A percentile compares a stretch with the other conserved stretches of the same genome.
Evolutionary conservation across 2,888 invertebrate species (phyloP).

Genomic region (Schizaphis graminum): DNA sequence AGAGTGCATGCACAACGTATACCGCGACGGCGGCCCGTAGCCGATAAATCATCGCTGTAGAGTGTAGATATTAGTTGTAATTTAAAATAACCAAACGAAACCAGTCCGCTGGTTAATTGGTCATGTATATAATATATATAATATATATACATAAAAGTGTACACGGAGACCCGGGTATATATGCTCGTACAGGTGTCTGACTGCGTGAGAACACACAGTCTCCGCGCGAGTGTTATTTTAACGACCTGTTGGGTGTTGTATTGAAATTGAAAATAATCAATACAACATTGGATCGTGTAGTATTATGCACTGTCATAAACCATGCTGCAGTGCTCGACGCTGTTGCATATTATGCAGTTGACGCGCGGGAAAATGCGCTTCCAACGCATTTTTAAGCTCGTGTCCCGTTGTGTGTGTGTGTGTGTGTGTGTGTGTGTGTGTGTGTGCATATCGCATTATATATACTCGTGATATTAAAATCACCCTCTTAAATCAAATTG

Average conservation of each 20-base stretch:
- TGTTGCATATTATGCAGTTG: conserved; percentile 30
- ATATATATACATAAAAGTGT: not conserved
- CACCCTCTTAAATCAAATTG: conserved; percentile 38
- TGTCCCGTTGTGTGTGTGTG: too few relatives aligned
- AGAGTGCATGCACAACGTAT: not conserved
- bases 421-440: not conserved
- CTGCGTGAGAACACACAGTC: conserved; percentile 59
- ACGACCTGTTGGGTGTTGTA: conserved; percentile 65
- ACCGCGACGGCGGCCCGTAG: not conserved
- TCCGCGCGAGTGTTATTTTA: conserved; percentile 55
- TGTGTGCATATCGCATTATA: not conserved
- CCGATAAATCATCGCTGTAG: conserved; percentile 57
- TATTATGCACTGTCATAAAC: conserved; percentile 63
- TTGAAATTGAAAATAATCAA: conserved; percentile 65
- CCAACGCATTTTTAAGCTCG: not conserved
- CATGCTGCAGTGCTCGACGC: conserved; percentile 1
- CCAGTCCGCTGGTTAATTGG: conserved; percentile 63
- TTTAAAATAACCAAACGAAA: conserved; percentile 60
- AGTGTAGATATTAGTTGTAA: conserved; percentile 43
- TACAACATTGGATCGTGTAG: conserved; percentile 33
- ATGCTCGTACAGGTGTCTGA: conserved; percentile 49
- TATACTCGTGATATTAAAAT: not conserved
- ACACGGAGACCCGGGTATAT: not conserved
- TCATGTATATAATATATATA: not conserved
- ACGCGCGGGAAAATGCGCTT: conserved; percentile 12